phyloP scores from a whole-genome alignment of 2,888 invertebrate species.

The Orthosia incerta region DNA sequence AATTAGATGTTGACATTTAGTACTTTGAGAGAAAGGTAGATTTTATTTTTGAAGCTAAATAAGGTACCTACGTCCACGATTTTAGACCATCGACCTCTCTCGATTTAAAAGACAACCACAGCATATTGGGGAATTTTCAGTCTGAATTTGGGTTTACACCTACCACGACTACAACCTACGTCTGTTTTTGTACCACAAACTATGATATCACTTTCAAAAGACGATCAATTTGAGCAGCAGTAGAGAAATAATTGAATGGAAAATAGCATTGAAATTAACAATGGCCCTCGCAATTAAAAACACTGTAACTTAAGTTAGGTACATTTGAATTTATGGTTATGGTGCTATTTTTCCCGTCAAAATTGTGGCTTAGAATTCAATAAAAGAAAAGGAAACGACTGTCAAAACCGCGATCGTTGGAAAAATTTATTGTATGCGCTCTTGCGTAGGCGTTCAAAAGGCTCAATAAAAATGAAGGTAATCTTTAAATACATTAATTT shows the following conservation, averaged over 20 bases:
- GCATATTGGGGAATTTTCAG: too few species aligned
- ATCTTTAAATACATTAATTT: neutral
- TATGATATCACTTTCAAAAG: neutral
- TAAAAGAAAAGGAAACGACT: neutral
- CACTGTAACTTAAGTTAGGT: neutral
- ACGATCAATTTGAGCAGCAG: neutral
- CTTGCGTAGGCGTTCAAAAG: neutral
- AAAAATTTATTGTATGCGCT: neutral
- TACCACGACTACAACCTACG: too few species aligned
- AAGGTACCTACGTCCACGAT: too few species aligned
- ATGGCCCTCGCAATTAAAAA: neutral
- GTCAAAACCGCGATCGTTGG: neutral
- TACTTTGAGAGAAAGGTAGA: conserved; percentile 24
- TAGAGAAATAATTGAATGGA: neutral
- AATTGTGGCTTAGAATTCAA: neutral
- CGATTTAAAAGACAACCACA: too few species aligned
- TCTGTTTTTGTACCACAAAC: too few species aligned
- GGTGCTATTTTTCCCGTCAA: neutral
- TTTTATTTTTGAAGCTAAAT: neutral
- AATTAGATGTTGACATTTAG: conserved; percentile 20
- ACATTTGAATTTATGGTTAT: too few species aligned
- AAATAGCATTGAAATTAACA: neutral
- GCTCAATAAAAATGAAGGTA: neutral
- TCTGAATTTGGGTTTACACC: too few species aligned
- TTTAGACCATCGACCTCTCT: too few species aligned